phyloP scores from a whole-genome alignment of 2,113 vertebrate genomes.

The Halichoerus grypus region DNA sequence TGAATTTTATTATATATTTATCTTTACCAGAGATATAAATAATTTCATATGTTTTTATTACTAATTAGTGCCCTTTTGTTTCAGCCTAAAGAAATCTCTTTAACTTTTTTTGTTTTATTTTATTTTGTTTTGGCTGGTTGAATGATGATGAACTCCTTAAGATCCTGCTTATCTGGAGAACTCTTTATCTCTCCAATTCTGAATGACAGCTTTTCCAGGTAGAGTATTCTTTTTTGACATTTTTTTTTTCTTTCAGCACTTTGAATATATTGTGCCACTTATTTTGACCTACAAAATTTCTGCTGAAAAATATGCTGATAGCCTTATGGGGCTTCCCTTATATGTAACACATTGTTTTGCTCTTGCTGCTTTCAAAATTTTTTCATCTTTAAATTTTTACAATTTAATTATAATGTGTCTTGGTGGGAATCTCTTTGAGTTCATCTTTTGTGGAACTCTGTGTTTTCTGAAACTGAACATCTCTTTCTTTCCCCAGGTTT shows the following conservation, averaged over 20 bases:
- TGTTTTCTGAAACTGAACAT: neutral
- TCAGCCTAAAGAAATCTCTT: neutral
- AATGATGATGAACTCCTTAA: neutral
- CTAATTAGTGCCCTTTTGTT: neutral
- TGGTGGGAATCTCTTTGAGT: neutral
- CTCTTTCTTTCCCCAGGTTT: neutral
- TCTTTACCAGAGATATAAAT: neutral
- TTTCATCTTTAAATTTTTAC: neutral
- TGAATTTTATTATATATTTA: neutral
- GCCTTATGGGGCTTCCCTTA: neutral
- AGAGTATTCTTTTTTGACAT: neutral
- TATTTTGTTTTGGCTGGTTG: neutral
- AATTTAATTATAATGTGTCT: neutral
- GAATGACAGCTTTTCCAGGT: neutral
- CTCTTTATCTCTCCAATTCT: neutral
- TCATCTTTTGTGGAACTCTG: neutral
- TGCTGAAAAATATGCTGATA: neutral
- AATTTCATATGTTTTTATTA: neutral
- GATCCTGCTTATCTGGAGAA: neutral
- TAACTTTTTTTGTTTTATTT: neutral
- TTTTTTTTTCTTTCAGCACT: neutral
- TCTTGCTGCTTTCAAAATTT: neutral
- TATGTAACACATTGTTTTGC: neutral
- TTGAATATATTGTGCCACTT: neutral
- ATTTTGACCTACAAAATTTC: neutral